Conservation (phyloP, 2,888 invertebrate species). For the Drosophila seclusa region DNA sequence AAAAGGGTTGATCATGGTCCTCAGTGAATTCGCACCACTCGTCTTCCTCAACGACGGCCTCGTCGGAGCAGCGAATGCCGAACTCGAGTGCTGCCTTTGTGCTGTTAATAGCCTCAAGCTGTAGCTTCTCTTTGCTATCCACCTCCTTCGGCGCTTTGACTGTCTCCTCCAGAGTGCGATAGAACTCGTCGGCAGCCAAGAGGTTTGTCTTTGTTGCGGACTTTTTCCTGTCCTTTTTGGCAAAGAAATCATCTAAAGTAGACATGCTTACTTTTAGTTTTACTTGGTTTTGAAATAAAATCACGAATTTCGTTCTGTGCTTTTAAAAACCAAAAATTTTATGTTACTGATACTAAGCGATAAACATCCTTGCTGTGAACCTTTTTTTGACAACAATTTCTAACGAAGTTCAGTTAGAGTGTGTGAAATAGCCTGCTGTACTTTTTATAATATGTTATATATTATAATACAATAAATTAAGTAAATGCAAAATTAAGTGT, state of each 20-base stretch:
- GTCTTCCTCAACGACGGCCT: slow-evolving; percentile 40
- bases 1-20: slow-evolving; percentile 50
- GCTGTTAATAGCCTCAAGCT: slow-evolving; percentile 8
- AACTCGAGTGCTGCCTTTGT: slow-evolving; percentile 29
- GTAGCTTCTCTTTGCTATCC: slow-evolving; percentile 23
- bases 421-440: background rate
- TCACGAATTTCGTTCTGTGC: slow-evolving; percentile 55
- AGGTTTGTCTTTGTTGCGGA: slow-evolving; percentile 55
- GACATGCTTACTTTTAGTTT: slow-evolving; percentile 48
- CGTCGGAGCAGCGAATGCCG: slow-evolving; percentile 38
- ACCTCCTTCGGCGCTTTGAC: slow-evolving; percentile 31
- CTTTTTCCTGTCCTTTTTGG: slow-evolving; percentile 67
- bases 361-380: background rate
- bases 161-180: slow-evolving; percentile 63
- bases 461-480: background rate
- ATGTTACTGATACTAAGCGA: slow-evolving; percentile 21
- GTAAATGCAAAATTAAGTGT: background rate
- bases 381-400: slow-evolving; percentile 25
- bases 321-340: slow-evolving; percentile 57
- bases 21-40: slow-evolving; percentile 68
- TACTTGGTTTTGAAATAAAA: slow-evolving; percentile 44
- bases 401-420: background rate
- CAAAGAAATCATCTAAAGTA: slow-evolving; percentile 70
- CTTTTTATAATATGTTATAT: background rate
- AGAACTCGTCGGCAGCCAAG: slow-evolving; percentile 64